phyloP scores from a whole-genome alignment of 2,888 invertebrate genomes.

The Sarcophaga subvicina region DNA sequence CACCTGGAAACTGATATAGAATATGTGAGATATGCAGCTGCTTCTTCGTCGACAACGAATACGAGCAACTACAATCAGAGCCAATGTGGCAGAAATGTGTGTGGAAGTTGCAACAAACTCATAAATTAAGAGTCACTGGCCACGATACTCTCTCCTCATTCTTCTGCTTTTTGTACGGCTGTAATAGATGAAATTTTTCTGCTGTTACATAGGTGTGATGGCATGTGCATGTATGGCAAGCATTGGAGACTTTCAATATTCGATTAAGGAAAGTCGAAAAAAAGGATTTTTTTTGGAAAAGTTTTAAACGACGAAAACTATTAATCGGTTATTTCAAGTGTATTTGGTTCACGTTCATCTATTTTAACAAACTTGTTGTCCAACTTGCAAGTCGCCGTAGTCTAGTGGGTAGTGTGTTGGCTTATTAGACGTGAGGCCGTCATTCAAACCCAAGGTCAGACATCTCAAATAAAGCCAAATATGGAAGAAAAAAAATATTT shows the following conservation, averaged over 20 bases:
- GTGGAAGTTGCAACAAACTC: constrained; percentile 47
- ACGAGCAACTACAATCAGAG: not conserved
- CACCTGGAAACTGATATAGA: constrained; percentile 57
- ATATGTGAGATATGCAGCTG: constrained; percentile 55
- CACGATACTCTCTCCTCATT: constrained; percentile 27
- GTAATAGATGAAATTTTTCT: constrained; percentile 38
- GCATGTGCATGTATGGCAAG: not conserved
- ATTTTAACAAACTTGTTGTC: too few species aligned
- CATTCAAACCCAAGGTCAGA: too few species aligned
- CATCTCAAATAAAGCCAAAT: too few species aligned
- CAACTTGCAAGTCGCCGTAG: too few species aligned
- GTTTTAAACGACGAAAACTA: too few species aligned
- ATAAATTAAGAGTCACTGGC: constrained; percentile 59
- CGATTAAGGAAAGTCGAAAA: not conserved
- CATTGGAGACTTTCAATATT: constrained; percentile 5
- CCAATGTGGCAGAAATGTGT: constrained; percentile 30
- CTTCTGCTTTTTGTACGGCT: not conserved
- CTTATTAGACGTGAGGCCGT: too few species aligned
- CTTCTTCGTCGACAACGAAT: too few species aligned
- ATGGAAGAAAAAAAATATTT: too few species aligned
- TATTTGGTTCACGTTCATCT: too few species aligned
- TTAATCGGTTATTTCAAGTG: too few species aligned
- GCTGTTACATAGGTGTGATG: not conserved
- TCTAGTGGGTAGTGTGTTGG: too few species aligned
- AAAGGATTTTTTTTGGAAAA: too few species aligned